Percentiles rank a stretch among this genome's conserved stretches.
These are phyloP conservation scores for Triplophysa bombifrons DNA, from an alignment of 2,797 vertebrate species.

Conservation along the genomic window DNA sequence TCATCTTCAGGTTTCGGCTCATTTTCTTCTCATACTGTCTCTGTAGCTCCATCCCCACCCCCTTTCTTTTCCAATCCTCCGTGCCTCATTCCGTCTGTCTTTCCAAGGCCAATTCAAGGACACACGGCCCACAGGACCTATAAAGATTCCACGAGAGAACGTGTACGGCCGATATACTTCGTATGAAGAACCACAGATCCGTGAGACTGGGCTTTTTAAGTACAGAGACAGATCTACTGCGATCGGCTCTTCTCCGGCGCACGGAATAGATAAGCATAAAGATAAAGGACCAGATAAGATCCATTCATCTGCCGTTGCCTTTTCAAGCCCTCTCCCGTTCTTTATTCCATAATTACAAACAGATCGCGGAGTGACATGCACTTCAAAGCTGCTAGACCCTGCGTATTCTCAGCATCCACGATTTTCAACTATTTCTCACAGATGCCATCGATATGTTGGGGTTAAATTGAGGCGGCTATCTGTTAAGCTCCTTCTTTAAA, in stretches of 20 bases:
- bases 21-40: slow-evolving; percentile 23
- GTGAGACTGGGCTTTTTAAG: slow-evolving; percentile 15
- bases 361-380: slow-evolving; percentile 30
- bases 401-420: slow-evolving; percentile 1
- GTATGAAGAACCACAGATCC: slow-evolving; percentile 30
- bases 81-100: neutral
- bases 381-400: slow-evolving; percentile 42
- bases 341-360: slow-evolving; percentile 38
- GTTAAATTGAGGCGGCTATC: slow-evolving; percentile 33
- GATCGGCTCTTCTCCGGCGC: slow-evolving; percentile 32
- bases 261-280: slow-evolving; percentile 35
- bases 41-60: neutral
- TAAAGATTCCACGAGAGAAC: slow-evolving; percentile 40
- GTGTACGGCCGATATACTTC: slow-evolving; percentile 14
- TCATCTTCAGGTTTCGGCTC: slow-evolving; percentile 19
- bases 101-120: slow-evolving; percentile 47
- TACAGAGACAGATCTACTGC: slow-evolving; percentile 20
- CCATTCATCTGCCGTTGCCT: slow-evolving; percentile 10
- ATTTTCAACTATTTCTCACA: slow-evolving; percentile 42
- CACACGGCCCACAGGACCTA: slow-evolving; percentile 21
- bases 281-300: slow-evolving; percentile 41
- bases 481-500: neutral
- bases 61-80: slow-evolving; percentile 1
- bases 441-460: slow-evolving; percentile 25
- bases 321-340: slow-evolving; percentile 3